These are phyloP conservation scores for Pithys albifrons DNA, from an alignment of 2,113 vertebrate species.

Conservation along the genomic window DNA sequence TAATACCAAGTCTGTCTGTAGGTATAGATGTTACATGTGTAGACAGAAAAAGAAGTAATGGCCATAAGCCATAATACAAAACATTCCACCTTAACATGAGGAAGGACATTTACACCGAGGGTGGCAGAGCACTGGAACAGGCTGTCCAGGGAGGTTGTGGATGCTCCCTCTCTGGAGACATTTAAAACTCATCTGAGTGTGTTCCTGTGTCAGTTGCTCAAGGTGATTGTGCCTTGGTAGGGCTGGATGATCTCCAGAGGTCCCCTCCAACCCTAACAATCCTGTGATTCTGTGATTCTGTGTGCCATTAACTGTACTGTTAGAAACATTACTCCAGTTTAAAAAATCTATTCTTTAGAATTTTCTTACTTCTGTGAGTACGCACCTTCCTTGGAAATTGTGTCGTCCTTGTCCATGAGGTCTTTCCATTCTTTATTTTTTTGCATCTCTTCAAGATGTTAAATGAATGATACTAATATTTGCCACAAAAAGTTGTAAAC, in stretches of 20 bases:
- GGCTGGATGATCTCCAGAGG: background rate
- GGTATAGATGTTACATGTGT: background rate
- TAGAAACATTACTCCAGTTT: background rate
- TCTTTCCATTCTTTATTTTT: background rate
- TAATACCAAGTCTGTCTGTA: background rate
- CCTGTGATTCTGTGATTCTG: no score
- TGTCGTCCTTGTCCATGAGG: background rate
- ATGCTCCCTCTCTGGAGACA: background rate
- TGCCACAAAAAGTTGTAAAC: background rate
- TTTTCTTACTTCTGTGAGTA: background rate
- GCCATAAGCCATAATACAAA: background rate
- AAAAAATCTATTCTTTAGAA: background rate
- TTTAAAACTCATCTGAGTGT: background rate
- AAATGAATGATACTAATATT: background rate
- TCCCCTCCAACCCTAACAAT: background rate
- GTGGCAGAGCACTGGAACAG: background rate
- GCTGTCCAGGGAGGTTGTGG: background rate
- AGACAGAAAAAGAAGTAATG: background rate
- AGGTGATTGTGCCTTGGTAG: background rate
- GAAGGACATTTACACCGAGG: background rate
- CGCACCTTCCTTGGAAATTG: background rate
- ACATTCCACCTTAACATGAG: background rate
- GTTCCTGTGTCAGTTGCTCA: background rate
- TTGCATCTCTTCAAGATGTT: background rate
- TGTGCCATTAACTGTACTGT: background rate